Evolutionary conservation across 2,888 invertebrate genomes (phyloP).

Genomic region (Drosophila mayaguana): DNA sequence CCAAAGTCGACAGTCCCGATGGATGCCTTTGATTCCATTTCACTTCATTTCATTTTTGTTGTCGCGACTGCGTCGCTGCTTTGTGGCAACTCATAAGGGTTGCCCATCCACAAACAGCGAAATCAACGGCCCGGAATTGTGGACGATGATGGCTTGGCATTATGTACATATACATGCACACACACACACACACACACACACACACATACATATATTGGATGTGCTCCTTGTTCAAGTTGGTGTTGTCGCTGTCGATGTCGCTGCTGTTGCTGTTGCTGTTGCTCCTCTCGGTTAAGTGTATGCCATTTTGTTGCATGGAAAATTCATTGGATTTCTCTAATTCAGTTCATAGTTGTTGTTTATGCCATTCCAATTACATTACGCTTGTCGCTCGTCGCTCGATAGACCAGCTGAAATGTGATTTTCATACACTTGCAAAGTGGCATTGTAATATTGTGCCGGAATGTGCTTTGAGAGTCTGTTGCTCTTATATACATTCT

Average conservation of each 20-base stretch:
- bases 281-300: constrained; percentile 40
- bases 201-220: not conserved
- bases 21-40: constrained; percentile 81
- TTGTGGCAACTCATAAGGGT: constrained; percentile 43
- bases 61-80: constrained; percentile 58
- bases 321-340: constrained; percentile 63
- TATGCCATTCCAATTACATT: constrained; percentile 35
- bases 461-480: not conserved
- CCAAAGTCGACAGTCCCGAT: constrained; percentile 59
- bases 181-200: constrained; percentile 8
- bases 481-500: not conserved
- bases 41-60: constrained; percentile 80
- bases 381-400: constrained; percentile 15
- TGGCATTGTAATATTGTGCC: not conserved
- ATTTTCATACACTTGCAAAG: constrained; percentile 8
- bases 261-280: constrained; percentile 5
- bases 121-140: constrained; percentile 74
- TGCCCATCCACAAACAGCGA: constrained; percentile 34
- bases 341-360: constrained; percentile 53
- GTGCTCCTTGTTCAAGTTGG: constrained; percentile 8
- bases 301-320: constrained; percentile 53
- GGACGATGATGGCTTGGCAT: constrained; percentile 30
- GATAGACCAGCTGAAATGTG: constrained; percentile 27
- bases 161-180: constrained; percentile 22
- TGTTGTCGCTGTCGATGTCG: constrained; percentile 9